These are phyloP conservation scores for Actinernus sp. DNA, from an alignment of 92 coral and sea anemone genomes.

Conservation along the genomic window DNA sequence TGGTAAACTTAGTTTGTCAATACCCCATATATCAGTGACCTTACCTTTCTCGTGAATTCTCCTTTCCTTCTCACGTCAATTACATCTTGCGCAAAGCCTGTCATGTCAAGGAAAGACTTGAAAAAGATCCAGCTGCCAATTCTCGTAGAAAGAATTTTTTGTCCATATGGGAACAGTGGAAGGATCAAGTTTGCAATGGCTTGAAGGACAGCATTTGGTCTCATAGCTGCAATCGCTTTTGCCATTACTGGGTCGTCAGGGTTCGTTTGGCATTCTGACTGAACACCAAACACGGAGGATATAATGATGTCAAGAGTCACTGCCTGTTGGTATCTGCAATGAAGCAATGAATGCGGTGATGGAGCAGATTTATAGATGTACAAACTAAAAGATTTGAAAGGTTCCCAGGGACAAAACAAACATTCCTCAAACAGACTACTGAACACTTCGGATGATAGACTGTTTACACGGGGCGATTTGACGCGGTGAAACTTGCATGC, in stretches of 20 bases:
- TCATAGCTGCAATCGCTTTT: constrained; percentile 30
- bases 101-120: not conserved
- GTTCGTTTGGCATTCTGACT: constrained; percentile 63
- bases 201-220: not conserved
- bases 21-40: no score
- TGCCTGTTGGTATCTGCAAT: constrained; percentile 50
- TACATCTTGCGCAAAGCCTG: not conserved
- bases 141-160: not conserved
- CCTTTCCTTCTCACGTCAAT: not conserved
- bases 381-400: no score
- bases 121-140: not conserved
- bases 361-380: no score
- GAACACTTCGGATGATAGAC: no score
- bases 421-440: no score
- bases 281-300: constrained; percentile 60
- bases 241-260: constrained; percentile 57
- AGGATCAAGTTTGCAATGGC: constrained; percentile 2
- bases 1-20: no score
- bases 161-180: constrained; percentile 22
- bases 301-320: constrained; percentile 60
- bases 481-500: no score
- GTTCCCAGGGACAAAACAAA: no score
- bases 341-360: no score
- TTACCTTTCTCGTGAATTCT: not conserved
- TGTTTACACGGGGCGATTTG: no score